Evolutionary conservation across 92 coral and sea anemone species (phyloP).

Genomic region (Isaurus tuberculatus): DNA sequence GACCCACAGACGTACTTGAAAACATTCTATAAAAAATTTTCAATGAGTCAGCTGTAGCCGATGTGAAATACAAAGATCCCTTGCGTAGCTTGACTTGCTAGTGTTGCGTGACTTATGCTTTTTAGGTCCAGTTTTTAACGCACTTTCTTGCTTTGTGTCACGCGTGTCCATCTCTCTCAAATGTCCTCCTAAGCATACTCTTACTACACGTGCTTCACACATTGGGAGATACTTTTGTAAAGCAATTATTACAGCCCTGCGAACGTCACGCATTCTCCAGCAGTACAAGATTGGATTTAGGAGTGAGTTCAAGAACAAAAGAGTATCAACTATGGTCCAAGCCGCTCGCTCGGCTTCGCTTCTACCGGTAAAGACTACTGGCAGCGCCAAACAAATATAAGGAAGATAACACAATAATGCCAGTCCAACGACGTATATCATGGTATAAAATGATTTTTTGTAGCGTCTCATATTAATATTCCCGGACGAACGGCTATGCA

Average conservation of each 20-base stretch:
- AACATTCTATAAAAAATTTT: too few relatives aligned
- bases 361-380: slow-evolving; percentile 48
- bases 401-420: slow-evolving; percentile 62
- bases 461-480: slow-evolving; percentile 44
- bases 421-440: slow-evolving; percentile 59
- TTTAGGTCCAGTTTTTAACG: slow-evolving; percentile 1
- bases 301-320: slow-evolving; percentile 61
- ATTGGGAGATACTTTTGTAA: slow-evolving; percentile 4
- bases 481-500: neutral
- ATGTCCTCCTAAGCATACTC: neutral
- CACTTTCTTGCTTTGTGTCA: slow-evolving; percentile 16
- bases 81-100: neutral
- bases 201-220: neutral
- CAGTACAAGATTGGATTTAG: slow-evolving; percentile 60
- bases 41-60: too few relatives aligned
- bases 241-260: slow-evolving; percentile 22
- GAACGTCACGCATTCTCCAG: slow-evolving; percentile 66
- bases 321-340: slow-evolving; percentile 48
- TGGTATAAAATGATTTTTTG: slow-evolving; percentile 49
- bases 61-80: neutral
- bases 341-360: slow-evolving; percentile 51
- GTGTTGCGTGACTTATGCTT: slow-evolving; percentile 26
- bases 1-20: too few relatives aligned
- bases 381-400: slow-evolving; percentile 51
- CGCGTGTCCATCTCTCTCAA: neutral